Conservation (phyloP, 1,140 invertebrate genomes). For the Drosophila kanapiae region DNA sequence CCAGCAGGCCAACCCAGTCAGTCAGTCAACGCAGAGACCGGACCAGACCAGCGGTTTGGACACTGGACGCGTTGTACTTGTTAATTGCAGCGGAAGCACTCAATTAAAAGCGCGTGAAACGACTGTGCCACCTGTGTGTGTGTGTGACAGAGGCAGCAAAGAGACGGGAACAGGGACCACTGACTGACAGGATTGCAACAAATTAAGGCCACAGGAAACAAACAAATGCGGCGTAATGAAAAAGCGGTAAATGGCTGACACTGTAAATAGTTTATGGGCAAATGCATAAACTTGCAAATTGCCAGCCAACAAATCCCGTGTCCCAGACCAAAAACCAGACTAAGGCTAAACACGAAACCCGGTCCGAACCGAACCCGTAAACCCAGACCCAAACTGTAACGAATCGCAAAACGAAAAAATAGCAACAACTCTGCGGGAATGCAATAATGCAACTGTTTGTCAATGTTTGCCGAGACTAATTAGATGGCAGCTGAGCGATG, state of each 20-base stretch:
- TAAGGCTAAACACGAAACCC: constrained; percentile 13
- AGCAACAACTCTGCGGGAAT: constrained; percentile 33
- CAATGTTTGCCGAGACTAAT: constrained; percentile 73
- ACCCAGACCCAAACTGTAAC: constrained; percentile 24
- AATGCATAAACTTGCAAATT: constrained; percentile 73
- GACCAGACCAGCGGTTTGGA: constrained; percentile 44
- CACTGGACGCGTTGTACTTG: constrained; percentile 75
- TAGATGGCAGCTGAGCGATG: constrained; percentile 53
- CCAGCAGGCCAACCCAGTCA: constrained; percentile 26
- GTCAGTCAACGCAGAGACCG: constrained; percentile 7
- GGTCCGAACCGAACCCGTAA: constrained; percentile 3
- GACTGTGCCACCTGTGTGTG: constrained; percentile 70
- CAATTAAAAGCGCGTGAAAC: constrained; percentile 84
- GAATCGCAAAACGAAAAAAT: constrained; percentile 14
- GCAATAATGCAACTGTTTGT: constrained; percentile 71
- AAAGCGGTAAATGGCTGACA: constrained; percentile 79
- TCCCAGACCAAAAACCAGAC: constrained; percentile 20
- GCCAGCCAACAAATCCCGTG: constrained; percentile 42
- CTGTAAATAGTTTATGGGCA: constrained; percentile 77
- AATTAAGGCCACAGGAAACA: constrained; percentile 81
- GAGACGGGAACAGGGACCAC: constrained; percentile 5
- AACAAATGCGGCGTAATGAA: constrained; percentile 82
- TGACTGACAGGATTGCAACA: constrained; percentile 51
- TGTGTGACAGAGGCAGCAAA: neutral
- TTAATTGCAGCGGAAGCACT: constrained; percentile 84